phyloP scores from a whole-genome alignment of 2,888 invertebrate species.

The Drosophila meridiana region DNA sequence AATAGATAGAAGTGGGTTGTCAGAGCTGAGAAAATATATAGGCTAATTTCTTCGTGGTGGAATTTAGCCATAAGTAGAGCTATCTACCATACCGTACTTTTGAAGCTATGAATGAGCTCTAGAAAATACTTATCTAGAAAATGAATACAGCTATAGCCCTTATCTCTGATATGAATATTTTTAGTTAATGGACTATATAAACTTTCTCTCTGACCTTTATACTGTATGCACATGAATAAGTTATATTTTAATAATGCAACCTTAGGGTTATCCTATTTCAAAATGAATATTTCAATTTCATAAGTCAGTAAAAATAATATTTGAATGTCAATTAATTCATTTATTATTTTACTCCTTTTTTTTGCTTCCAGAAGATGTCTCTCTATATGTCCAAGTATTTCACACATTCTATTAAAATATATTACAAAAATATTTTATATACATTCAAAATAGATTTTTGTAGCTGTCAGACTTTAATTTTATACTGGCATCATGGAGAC shows the following conservation, averaged over 20 bases:
- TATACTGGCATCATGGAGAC: too few relatives aligned
- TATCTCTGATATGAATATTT: neutral
- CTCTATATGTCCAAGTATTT: too few relatives aligned
- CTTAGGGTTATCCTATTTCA: too few relatives aligned
- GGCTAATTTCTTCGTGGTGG: too few relatives aligned
- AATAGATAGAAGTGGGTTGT: constrained; percentile 2
- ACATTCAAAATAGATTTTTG: too few relatives aligned
- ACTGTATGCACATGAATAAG: neutral
- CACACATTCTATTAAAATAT: too few relatives aligned
- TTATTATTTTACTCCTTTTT: neutral
- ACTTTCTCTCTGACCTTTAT: neutral
- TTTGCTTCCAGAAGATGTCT: too few relatives aligned
- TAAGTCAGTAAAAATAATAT: too few relatives aligned
- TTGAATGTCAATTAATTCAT: neutral
- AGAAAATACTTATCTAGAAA: neutral
- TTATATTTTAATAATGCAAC: neutral
- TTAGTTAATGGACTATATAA: neutral
- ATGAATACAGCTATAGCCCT: neutral
- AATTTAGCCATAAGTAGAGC: too few relatives aligned
- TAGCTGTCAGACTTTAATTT: neutral
- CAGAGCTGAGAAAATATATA: neutral
- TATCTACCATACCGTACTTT: too few relatives aligned
- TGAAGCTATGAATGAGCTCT: neutral
- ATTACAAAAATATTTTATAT: too few relatives aligned
- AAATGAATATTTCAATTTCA: too few relatives aligned